Conservation (phyloP, 2,113 vertebrate genomes). For the Varanus salvator region DNA sequence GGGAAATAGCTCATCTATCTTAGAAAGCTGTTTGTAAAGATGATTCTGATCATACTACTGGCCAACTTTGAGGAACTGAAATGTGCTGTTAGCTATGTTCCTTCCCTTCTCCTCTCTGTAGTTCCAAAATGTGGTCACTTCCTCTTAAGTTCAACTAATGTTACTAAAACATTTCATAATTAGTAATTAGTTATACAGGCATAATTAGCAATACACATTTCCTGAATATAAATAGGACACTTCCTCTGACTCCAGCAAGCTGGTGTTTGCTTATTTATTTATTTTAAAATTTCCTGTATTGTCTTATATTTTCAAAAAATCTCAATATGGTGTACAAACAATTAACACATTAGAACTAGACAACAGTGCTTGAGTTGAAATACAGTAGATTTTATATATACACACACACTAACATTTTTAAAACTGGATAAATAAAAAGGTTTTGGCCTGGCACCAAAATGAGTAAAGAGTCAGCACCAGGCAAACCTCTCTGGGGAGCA, state of each 20-base stretch:
- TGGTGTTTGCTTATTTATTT: too few relatives aligned
- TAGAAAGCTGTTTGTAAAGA: neutral
- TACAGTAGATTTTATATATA: too few relatives aligned
- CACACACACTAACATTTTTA: too few relatives aligned
- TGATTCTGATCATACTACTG: neutral
- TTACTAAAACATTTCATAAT: neutral
- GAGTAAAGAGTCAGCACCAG: too few relatives aligned
- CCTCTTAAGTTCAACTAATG: neutral
- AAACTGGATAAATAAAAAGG: too few relatives aligned
- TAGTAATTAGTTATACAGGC: neutral
- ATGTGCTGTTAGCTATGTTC: neutral
- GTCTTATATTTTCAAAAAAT: too few relatives aligned
- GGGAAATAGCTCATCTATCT: neutral
- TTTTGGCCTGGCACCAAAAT: too few relatives aligned
- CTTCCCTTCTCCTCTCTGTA: neutral
- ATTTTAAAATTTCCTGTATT: too few relatives aligned
- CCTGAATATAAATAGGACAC: neutral
- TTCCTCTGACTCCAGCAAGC: neutral
- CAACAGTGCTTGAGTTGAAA: too few relatives aligned
- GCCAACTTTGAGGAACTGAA: neutral
- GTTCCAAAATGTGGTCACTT: neutral
- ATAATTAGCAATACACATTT: neutral
- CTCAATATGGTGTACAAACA: too few relatives aligned
- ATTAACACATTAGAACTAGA: too few relatives aligned
- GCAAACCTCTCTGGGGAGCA: too few relatives aligned